A percentile compares a stretch with the other conserved stretches of the same genome.
These are phyloP conservation scores for Sebastes fasciatus DNA, from an alignment of 2,113 vertebrate species.

Conservation along the genomic window DNA sequence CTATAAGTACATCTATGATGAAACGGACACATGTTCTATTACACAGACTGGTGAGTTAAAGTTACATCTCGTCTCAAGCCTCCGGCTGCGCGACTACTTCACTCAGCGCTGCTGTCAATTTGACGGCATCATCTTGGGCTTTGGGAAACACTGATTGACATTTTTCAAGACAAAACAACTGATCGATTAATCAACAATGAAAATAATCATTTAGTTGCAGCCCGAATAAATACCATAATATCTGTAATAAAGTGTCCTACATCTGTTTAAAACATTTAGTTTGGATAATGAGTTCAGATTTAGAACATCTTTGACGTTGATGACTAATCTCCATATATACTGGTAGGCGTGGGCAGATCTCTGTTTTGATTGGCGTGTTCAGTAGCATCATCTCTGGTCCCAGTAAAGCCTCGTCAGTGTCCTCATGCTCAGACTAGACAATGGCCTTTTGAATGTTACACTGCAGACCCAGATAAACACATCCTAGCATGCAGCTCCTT, in stretches of 20 bases:
- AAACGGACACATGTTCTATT: no score
- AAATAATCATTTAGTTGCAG: no score
- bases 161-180: no score
- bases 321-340: not conserved
- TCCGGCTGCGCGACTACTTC: no score
- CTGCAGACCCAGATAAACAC: not conserved
- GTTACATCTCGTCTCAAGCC: no score
- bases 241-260: not conserved
- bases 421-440: not conserved
- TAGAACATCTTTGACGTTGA: not conserved
- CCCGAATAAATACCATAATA: not conserved
- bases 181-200: no score
- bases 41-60: no score
- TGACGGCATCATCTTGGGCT: no score
- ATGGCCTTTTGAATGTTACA: slow-evolving; percentile 25
- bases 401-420: not conserved
- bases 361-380: not conserved
- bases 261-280: not conserved
- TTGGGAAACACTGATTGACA: no score
- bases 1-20: no score
- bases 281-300: not conserved
- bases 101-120: no score
- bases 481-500: not conserved
- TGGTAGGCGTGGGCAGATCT: not conserved
- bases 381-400: not conserved